These are phyloP conservation scores for human DNA, from an alignment of 2,113 vertebrate genomes.

Conservation along the genomic window GRCh38 chr15:85095001-85095500, in stretches of 20 bases:
- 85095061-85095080: conserved; percentile 6
- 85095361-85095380: too few relatives aligned
- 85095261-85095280: too few relatives aligned
- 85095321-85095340: background rate
- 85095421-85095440: too few relatives aligned
- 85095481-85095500: too few relatives aligned
- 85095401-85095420: too few relatives aligned
- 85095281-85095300: background rate
- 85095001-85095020: background rate
- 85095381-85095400: too few relatives aligned
- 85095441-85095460: too few relatives aligned
- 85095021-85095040: background rate
- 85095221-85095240: background rate
- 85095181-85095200: too few relatives aligned
- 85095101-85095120: background rate
- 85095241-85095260: background rate
- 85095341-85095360: too few relatives aligned
- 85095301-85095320: background rate
- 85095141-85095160: background rate
- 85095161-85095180: background rate
- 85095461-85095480: too few relatives aligned
- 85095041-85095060: background rate
- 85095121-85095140: background rate
- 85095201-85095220: background rate
- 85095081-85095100: background rate